A percentile compares a stretch with the other conserved stretches of the same genome.
Conservation (phyloP, 2,113 vertebrate species). For the Pachycephala philippinensis region DNA sequence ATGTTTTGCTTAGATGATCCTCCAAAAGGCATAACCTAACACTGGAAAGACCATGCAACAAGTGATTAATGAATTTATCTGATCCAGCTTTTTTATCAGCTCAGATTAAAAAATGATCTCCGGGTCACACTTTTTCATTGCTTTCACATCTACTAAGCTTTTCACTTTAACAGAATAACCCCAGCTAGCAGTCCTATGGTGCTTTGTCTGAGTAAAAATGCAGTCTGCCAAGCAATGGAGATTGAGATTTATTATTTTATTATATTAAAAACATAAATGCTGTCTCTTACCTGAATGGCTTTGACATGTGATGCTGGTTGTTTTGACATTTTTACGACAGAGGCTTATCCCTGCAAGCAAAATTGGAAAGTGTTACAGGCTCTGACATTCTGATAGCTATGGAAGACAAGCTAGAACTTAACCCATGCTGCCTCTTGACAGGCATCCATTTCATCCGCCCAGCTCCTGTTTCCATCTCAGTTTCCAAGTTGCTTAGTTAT, state of each 20-base stretch:
- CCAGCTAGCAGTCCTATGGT: neutral
- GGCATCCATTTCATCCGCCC: slow-evolving; percentile 71
- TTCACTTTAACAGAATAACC: slow-evolving; percentile 16
- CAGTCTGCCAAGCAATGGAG: neutral
- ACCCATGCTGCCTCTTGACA: slow-evolving; percentile 63
- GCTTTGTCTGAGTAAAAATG: neutral
- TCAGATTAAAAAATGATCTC: neutral
- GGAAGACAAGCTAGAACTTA: slow-evolving; percentile 72
- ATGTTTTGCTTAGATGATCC: neutral
- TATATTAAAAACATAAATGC: slow-evolving; percentile 54
- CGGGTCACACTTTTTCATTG: neutral
- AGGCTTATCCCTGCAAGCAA: slow-evolving; percentile 73
- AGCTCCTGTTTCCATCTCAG: slow-evolving; percentile 83
- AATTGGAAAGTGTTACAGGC: slow-evolving; percentile 66
- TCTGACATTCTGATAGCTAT: slow-evolving; percentile 68
- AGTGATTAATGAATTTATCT: neutral
- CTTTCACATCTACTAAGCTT: neutral
- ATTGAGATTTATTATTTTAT: neutral
- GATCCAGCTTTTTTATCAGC: neutral
- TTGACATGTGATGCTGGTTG: slow-evolving; percentile 92
- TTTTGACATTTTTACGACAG: slow-evolving; percentile 87
- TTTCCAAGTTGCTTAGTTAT: slow-evolving; percentile 85
- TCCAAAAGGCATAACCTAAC: neutral
- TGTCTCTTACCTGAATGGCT: slow-evolving; percentile 91
- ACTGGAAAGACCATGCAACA: neutral